These are phyloP conservation scores for Astatotilapia flaviijosephi DNA, from an alignment of 2,113 vertebrate genomes.

Conservation along the genomic window DNA sequence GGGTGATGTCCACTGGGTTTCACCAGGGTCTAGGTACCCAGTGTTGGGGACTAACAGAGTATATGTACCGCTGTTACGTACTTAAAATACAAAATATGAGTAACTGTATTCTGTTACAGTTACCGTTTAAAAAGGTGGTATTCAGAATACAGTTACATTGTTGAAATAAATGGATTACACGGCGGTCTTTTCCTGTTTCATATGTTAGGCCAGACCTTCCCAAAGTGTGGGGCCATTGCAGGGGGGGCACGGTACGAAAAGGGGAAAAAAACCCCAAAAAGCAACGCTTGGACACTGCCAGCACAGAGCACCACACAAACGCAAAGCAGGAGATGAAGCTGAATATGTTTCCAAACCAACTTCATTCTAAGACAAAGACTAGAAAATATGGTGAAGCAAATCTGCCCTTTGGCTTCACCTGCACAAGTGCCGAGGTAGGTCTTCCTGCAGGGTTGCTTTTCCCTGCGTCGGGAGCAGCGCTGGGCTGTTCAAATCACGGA, in stretches of 20 bases:
- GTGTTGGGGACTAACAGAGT: neutral
- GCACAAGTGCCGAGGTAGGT: accelerated
- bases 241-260: no score
- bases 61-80: accelerated
- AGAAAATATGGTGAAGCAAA: no score
- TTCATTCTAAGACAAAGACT: no score
- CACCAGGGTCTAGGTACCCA: neutral
- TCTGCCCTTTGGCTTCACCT: no score
- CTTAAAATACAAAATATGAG: neutral
- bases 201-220: neutral
- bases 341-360: no score
- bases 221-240: neutral
- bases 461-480: accelerated
- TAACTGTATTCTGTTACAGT: neutral
- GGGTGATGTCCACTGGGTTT: neutral
- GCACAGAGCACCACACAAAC: no score
- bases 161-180: neutral
- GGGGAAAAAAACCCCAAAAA: accelerated
- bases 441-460: accelerated
- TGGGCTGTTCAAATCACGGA: accelerated
- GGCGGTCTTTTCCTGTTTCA: accelerated
- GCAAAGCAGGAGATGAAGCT: no score
- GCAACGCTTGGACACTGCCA: no score
- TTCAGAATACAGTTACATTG: accelerated
- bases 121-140: neutral